A percentile compares a stretch with the other conserved stretches of the same genome.
These are phyloP conservation scores for Cactoblastis cactorum DNA, from an alignment of 2,888 invertebrate species.

Conservation along the genomic window DNA sequence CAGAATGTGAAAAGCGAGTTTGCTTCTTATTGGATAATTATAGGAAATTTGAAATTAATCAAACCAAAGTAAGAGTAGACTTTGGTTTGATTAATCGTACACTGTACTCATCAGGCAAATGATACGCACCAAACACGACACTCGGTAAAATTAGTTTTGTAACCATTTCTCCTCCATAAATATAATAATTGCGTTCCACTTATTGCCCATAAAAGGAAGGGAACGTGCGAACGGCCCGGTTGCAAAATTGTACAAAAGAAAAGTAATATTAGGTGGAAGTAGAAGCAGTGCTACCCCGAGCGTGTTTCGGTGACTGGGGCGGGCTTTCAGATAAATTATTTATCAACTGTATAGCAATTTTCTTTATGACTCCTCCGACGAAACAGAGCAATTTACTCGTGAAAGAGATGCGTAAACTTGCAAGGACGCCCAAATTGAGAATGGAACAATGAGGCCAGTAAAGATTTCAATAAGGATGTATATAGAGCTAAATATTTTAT, in stretches of 20 bases:
- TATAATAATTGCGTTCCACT: constrained; percentile 80
- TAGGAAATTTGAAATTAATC: background rate
- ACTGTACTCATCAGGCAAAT: constrained; percentile 37
- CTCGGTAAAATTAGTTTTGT: constrained; percentile 73
- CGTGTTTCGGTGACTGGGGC: constrained; percentile 76
- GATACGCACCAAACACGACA: constrained; percentile 49
- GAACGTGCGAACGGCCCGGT: constrained; percentile 77
- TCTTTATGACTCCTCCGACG: constrained; percentile 80
- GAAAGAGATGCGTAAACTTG: constrained; percentile 79
- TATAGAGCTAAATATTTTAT: constrained; percentile 12
- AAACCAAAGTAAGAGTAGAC: no score
- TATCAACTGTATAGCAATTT: constrained; percentile 80
- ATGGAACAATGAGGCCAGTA: constrained; percentile 63
- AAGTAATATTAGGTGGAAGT: constrained; percentile 76
- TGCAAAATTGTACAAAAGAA: constrained; percentile 79
- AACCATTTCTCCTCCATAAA: constrained; percentile 74
- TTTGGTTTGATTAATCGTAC: no score
- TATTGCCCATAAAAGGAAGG: constrained; percentile 78
- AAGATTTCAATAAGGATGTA: constrained; percentile 66
- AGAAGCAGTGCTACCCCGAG: constrained; percentile 61
- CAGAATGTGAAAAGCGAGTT: background rate
- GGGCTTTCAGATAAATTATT: constrained; percentile 79
- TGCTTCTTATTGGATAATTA: no score
- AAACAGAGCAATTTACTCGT: constrained; percentile 76
- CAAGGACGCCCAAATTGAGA: constrained; percentile 73